These are phyloP conservation scores for Irena cyanogastra DNA, from an alignment of 2,113 vertebrate species.

Conservation along the genomic window DNA sequence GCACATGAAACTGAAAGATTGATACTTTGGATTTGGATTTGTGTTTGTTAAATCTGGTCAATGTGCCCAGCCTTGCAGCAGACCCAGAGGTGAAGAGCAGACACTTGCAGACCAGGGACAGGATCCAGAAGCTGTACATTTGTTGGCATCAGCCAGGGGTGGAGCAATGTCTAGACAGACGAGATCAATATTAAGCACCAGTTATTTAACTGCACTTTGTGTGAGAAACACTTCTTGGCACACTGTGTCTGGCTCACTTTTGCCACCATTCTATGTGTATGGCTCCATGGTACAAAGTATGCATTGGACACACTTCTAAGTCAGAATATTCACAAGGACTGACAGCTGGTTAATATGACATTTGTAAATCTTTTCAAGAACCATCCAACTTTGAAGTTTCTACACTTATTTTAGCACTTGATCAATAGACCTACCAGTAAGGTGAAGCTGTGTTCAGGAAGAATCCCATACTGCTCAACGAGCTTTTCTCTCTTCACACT, in stretches of 20 bases:
- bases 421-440: constrained; percentile 82
- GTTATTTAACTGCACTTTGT: neutral
- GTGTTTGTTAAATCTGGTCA: neutral
- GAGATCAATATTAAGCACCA: constrained; percentile 5
- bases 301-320: neutral
- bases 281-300: neutral
- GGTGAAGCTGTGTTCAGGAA: constrained; percentile 87
- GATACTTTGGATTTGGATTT: neutral
- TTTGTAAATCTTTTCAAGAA: neutral
- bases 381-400: neutral
- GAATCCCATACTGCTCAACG: constrained; percentile 81
- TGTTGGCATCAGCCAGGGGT: neutral
- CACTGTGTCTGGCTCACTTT: neutral
- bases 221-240: neutral
- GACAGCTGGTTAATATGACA: neutral
- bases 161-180: neutral
- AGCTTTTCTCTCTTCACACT: constrained; percentile 80
- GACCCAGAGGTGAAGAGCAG: neutral
- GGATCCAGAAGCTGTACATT: neutral
- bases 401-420: neutral
- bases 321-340: neutral
- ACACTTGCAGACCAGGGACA: neutral
- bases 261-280: neutral
- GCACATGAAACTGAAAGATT: neutral
- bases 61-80: neutral